A percentile compares a stretch with the other conserved stretches of the same genome.
Evolutionary conservation across 2,113 vertebrate genomes (phyloP).

Genomic region (Callorhinus ursinus): DNA sequence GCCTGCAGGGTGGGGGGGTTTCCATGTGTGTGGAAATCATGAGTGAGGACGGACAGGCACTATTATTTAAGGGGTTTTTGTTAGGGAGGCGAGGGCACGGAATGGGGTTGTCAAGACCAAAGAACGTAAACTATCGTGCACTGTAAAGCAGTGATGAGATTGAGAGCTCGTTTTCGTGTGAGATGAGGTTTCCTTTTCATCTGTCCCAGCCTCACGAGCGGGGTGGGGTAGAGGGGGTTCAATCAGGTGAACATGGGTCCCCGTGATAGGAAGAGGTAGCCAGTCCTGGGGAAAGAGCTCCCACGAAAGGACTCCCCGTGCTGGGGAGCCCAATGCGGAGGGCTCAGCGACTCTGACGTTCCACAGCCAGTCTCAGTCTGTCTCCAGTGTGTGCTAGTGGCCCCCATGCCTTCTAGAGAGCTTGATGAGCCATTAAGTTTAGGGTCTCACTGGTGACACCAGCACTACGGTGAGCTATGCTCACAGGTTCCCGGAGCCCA

Average conservation of each 20-base stretch:
- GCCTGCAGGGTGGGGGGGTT: background rate
- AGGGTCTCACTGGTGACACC: background rate
- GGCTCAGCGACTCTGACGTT: background rate
- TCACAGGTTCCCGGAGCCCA: background rate
- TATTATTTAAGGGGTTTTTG: background rate
- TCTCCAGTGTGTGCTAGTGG: background rate
- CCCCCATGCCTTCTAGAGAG: accelerated
- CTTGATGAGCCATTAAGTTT: background rate
- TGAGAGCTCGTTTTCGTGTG: background rate
- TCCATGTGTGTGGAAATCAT: background rate
- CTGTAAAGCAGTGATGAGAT: background rate
- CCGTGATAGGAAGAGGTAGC: background rate
- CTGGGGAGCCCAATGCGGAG: accelerated
- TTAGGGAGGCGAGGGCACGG: background rate
- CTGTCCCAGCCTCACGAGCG: background rate
- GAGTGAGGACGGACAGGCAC: background rate
- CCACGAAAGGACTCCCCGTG: background rate
- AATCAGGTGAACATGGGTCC: background rate
- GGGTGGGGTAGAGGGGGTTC: too few relatives aligned
- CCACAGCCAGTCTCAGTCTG: background rate
- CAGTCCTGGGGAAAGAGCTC: background rate
- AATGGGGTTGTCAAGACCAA: background rate
- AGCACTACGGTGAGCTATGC: background rate
- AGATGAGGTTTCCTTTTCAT: background rate
- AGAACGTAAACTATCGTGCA: background rate